phyloP scores from a whole-genome alignment of 2,888 invertebrate species.

The Chrysina gloriosa region DNA sequence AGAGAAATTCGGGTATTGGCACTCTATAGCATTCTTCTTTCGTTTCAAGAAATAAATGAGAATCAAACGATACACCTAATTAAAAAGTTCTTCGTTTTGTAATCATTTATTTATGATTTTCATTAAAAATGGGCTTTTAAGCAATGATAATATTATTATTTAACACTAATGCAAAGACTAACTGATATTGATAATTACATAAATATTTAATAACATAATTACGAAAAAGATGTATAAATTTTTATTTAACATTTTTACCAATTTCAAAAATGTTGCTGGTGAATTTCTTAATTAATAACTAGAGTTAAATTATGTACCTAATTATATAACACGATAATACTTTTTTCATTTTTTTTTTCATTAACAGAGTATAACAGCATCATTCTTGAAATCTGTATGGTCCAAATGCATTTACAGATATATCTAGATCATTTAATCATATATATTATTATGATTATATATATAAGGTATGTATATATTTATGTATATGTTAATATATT shows the following conservation, averaged over 20 bases:
- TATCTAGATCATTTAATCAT: constrained; percentile 42
- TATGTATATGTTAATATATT: constrained; percentile 40
- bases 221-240: constrained; percentile 61
- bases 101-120: constrained; percentile 64
- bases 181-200: constrained; percentile 62
- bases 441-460: constrained; percentile 35
- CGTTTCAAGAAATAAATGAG: too few species aligned
- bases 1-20: too few species aligned
- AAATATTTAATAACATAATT: constrained; percentile 61
- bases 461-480: constrained; percentile 36
- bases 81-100: constrained; percentile 47
- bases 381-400: constrained; percentile 56
- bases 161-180: constrained; percentile 65
- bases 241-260: constrained; percentile 56
- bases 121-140: constrained; percentile 66
- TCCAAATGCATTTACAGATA: constrained; percentile 55
- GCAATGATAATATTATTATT: constrained; percentile 62
- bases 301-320: constrained; percentile 57
- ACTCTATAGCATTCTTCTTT: too few species aligned
- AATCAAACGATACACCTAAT: background rate
- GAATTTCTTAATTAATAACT: constrained; percentile 53
- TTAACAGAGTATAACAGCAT: constrained; percentile 54
- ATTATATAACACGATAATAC: constrained; percentile 59
- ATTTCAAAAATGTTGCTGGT: constrained; percentile 58
- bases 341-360: constrained; percentile 53